phyloP scores from a whole-genome alignment of 1,140 invertebrate species.

The Lasioglossum baleicum region DNA sequence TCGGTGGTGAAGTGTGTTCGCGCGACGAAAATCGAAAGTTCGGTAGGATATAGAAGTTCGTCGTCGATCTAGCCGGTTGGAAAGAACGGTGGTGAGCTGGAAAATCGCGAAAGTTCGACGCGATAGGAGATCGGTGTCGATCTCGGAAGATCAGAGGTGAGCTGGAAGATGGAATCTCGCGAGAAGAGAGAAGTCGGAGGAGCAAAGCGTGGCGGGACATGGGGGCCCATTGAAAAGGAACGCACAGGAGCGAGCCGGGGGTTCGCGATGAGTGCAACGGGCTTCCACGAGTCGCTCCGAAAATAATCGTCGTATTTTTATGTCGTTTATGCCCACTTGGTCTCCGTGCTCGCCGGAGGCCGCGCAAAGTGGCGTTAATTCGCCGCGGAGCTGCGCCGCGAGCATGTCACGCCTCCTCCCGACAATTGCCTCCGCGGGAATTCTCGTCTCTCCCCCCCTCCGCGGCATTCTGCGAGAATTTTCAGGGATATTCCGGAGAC shows the following conservation, averaged over 20 bases:
- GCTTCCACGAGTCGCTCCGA: slow-evolving; percentile 63
- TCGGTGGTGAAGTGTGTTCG: too few species aligned
- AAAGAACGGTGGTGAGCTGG: too few species aligned
- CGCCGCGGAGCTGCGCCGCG: slow-evolving; percentile 13
- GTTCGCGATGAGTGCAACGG: slow-evolving; percentile 53
- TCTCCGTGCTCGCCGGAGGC: slow-evolving; percentile 35
- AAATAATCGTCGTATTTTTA: slow-evolving; percentile 76
- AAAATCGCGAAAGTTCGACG: too few species aligned
- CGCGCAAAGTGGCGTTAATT: slow-evolving; percentile 65
- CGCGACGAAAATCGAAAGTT: too few species aligned
- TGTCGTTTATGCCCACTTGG: slow-evolving; percentile 65
- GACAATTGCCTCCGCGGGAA: slow-evolving; percentile 1
- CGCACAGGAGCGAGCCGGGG: background rate
- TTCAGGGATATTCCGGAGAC: too few species aligned
- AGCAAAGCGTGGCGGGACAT: background rate
- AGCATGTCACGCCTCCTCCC: slow-evolving; percentile 23
- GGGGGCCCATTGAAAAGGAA: too few species aligned
- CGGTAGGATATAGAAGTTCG: too few species aligned
- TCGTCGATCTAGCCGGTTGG: too few species aligned
- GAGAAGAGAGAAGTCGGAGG: too few species aligned
- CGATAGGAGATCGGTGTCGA: too few species aligned
- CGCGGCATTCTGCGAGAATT: background rate
- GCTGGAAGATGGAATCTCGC: too few species aligned
- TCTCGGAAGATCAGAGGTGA: too few species aligned
- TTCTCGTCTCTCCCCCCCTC: background rate